Percentiles rank a stretch among this genome's conserved stretches.
phyloP scores from a whole-genome alignment of 2,888 invertebrate species.

The Icerya purchasi region DNA sequence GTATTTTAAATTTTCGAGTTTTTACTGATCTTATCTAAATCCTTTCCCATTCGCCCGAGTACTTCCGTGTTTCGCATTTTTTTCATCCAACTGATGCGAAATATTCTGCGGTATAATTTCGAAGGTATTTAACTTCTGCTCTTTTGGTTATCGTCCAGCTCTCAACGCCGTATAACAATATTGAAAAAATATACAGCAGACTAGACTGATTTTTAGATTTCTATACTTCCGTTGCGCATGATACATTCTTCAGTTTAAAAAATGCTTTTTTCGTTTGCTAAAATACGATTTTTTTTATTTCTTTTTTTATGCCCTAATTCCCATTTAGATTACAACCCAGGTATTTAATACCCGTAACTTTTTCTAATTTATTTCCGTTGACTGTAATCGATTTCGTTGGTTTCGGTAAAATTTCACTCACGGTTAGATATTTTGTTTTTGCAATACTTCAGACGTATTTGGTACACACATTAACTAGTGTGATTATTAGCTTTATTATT shows the following conservation, averaged over 20 bases:
- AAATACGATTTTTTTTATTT: background rate
- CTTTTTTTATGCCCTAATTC: background rate
- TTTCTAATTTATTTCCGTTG: background rate
- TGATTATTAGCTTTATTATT: background rate
- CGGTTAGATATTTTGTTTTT: background rate
- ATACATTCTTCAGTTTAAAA: background rate
- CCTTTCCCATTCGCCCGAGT: no score
- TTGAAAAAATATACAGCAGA: background rate
- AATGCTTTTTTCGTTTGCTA: background rate
- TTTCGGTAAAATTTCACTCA: no score
- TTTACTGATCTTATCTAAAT: no score
- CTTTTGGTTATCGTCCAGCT: background rate
- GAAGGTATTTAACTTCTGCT: background rate
- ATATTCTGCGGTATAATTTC: background rate
- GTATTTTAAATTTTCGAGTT: no score
- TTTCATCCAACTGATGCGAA: background rate
- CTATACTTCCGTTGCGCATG: background rate
- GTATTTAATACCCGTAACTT: background rate
- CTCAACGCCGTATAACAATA: background rate
- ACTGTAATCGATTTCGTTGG: background rate
- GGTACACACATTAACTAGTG: background rate
- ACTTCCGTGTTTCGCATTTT: no score
- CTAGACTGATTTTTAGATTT: background rate
- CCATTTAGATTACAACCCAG: background rate
- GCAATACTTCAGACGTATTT: background rate